These are phyloP conservation scores for Lacanobia oleracea DNA, from an alignment of 2,888 invertebrate species.

Conservation along the genomic window DNA sequence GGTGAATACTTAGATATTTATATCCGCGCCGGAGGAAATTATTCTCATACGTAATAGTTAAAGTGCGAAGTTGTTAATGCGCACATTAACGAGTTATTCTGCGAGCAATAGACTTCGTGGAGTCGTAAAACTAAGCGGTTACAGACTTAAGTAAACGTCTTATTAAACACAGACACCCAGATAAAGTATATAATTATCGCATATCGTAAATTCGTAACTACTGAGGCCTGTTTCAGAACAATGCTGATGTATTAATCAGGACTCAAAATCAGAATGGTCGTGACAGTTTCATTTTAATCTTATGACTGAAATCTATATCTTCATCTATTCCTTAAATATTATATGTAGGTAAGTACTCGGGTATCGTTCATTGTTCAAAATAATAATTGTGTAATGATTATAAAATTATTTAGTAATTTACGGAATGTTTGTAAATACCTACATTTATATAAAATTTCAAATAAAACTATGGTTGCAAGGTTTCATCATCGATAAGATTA, in stretches of 20 bases:
- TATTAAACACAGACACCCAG: constrained; percentile 16
- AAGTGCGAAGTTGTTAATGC: constrained; percentile 38
- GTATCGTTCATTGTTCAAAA: too few relatives aligned
- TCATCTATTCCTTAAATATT: too few relatives aligned
- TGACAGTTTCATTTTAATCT: not conserved
- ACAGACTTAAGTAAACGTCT: constrained; percentile 22
- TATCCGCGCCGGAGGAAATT: not conserved
- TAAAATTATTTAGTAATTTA: too few relatives aligned
- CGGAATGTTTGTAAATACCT: too few relatives aligned
- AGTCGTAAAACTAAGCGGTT: constrained; percentile 35
- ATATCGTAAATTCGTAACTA: not conserved
- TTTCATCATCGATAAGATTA: too few relatives aligned
- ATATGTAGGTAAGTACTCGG: not conserved
- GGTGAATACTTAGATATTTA: constrained; percentile 5
- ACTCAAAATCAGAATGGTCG: not conserved
- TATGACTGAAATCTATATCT: not conserved
- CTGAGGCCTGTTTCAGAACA: constrained; percentile 7
- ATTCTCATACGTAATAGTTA: constrained; percentile 15
- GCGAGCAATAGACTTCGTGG: constrained; percentile 17
- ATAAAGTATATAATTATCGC: not conserved
- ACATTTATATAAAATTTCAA: too few relatives aligned
- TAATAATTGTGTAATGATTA: too few relatives aligned
- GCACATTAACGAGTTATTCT: constrained; percentile 31
- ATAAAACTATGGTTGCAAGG: too few relatives aligned
- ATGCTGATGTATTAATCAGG: not conserved